Conservation (phyloP, 1,140 invertebrate genomes). For the Pseudachorutes palmiensis region DNA sequence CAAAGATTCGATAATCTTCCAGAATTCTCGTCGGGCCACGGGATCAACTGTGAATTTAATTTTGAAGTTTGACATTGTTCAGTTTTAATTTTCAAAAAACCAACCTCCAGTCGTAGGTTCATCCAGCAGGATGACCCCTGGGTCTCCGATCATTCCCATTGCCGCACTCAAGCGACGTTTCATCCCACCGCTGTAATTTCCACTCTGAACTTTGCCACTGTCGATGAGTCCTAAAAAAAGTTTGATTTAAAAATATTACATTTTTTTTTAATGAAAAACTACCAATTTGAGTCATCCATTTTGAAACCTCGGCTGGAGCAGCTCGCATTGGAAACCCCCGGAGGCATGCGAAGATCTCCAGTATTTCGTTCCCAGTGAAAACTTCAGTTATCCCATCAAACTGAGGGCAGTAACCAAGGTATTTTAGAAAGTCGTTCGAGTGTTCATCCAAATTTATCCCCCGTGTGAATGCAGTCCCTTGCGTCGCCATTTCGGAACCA, state of each 20-base stretch:
- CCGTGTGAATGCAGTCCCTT: slow-evolving; percentile 48
- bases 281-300: slow-evolving; percentile 19
- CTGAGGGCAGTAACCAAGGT: slow-evolving; percentile 48
- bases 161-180: slow-evolving; percentile 47
- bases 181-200: slow-evolving; percentile 42
- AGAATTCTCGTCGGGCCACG: slow-evolving; percentile 42
- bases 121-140: slow-evolving; percentile 53
- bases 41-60: slow-evolving; percentile 41
- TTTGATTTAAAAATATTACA: not conserved
- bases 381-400: slow-evolving; percentile 52
- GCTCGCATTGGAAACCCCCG: slow-evolving; percentile 44
- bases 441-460: slow-evolving; percentile 42
- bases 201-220: not conserved
- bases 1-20: slow-evolving; percentile 41
- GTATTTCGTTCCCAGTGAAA: slow-evolving; percentile 50
- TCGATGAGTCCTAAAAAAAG: not conserved
- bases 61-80: not conserved
- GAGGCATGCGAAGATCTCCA: slow-evolving; percentile 49
- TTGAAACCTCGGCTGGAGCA: slow-evolving; percentile 42
- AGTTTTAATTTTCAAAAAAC: not conserved
- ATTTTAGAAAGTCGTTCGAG: slow-evolving; percentile 38
- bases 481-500: slow-evolving; percentile 46
- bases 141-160: slow-evolving; percentile 55
- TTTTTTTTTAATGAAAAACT: too few species aligned
- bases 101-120: slow-evolving; percentile 50